Percentiles rank a stretch among this genome's conserved stretches.
Evolutionary conservation across 2,113 vertebrate species (phyloP).

Genomic region (Phrynosoma blainvillii): DNA sequence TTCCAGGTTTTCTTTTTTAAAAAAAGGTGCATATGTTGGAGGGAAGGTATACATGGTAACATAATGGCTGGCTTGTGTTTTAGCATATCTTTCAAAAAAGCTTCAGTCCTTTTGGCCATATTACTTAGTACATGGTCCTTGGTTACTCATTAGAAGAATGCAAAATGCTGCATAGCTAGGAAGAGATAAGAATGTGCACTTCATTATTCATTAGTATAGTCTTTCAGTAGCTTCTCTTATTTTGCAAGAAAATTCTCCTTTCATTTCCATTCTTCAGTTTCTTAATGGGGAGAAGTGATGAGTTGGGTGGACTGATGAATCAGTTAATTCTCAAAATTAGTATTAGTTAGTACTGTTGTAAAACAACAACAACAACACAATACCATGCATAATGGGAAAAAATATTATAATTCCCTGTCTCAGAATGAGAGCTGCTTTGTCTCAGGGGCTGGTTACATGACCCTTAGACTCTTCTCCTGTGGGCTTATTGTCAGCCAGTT

Average conservation of each 20-base stretch:
- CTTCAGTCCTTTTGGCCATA: not conserved
- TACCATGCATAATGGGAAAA: not conserved
- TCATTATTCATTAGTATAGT: not conserved
- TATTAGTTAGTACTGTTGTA: not conserved
- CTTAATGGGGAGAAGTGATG: not conserved
- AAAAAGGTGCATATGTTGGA: not conserved
- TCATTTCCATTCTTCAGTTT: not conserved
- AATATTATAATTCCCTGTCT: not conserved
- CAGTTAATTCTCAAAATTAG: not conserved
- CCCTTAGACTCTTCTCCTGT: not conserved
- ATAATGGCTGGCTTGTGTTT: not conserved
- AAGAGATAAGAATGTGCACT: not conserved
- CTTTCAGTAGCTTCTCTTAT: not conserved
- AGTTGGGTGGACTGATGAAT: constrained; percentile 13
- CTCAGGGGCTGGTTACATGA: not conserved
- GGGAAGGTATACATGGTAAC: not conserved
- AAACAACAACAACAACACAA: not conserved
- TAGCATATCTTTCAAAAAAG: not conserved
- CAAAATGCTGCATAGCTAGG: not conserved
- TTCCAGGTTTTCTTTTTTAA: not conserved
- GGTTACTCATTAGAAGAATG: not conserved
- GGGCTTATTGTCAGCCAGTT: not conserved
- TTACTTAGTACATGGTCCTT: not conserved
- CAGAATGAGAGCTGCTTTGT: not conserved
- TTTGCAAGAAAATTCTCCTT: constrained; percentile 6